These are phyloP conservation scores for Plebejus argus DNA, from an alignment of 2,888 invertebrate genomes.

Conservation along the genomic window DNA sequence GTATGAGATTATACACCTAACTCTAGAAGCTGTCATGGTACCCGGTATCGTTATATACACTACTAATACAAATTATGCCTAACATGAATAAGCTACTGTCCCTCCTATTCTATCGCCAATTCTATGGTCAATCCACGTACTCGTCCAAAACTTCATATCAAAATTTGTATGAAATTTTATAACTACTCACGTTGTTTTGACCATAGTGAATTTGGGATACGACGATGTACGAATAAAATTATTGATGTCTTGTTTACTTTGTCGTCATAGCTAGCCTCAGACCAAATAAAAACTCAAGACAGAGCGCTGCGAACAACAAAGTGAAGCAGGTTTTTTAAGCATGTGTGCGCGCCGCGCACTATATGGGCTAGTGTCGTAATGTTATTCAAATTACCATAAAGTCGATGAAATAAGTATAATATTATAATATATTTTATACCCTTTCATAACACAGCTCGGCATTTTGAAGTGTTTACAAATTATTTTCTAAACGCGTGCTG, in stretches of 20 bases:
- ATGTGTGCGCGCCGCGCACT: no score
- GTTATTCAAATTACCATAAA: no score
- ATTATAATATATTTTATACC: no score
- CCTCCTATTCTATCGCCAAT: not conserved
- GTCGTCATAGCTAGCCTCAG: conserved; percentile 22
- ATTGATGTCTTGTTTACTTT: conserved; percentile 23
- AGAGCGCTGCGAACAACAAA: no score
- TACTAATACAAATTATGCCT: conserved; percentile 26
- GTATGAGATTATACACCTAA: conserved; percentile 28
- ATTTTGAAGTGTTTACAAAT: no score
- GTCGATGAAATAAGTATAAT: no score
- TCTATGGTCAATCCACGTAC: not conserved
- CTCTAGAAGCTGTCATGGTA: conserved; percentile 30
- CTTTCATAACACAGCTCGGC: no score
- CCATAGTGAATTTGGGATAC: not conserved
- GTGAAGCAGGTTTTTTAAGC: no score
- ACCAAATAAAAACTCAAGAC: no score
- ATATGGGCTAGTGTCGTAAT: no score
- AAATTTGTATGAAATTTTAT: not conserved
- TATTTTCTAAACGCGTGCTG: no score
- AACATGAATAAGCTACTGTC: not conserved
- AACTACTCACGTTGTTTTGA: not conserved
- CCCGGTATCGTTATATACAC: conserved; percentile 1
- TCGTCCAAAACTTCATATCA: not conserved
- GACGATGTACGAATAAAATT: conserved; percentile 20